Percentiles rank a stretch among this genome's conserved stretches.
Conservation (phyloP, 1,140 invertebrate genomes). For the Ruditapes philippinarum region DNA sequence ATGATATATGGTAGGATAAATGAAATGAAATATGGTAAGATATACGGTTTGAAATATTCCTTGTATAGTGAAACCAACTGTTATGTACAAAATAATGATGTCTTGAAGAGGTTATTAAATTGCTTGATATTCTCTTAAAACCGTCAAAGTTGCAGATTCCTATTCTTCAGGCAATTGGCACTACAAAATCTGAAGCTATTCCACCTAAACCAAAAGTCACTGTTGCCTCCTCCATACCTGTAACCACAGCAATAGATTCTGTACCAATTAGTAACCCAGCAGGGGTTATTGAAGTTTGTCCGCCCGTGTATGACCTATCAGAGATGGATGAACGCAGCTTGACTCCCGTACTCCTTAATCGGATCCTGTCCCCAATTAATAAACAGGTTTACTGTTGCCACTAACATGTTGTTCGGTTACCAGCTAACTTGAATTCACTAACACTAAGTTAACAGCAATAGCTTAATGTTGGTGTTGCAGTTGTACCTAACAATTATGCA, state of each 20-base stretch:
- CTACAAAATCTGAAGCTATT: not conserved
- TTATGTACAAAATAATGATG: too few relatives aligned
- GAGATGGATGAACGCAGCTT: conserved; percentile 10
- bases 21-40: too few relatives aligned
- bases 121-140: too few relatives aligned
- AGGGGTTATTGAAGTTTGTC: conserved; percentile 34
- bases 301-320: conserved; percentile 11
- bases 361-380: not conserved
- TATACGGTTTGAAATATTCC: too few relatives aligned
- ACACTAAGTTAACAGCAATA: too few relatives aligned
- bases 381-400: conserved; percentile 8
- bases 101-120: too few relatives aligned
- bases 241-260: not conserved
- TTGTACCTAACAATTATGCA: too few relatives aligned
- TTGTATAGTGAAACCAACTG: too few relatives aligned
- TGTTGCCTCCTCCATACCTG: not conserved
- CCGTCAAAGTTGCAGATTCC: too few relatives aligned
- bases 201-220: not conserved
- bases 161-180: not conserved
- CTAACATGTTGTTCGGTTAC: not conserved
- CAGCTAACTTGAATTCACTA: too few relatives aligned
- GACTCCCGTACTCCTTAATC: not conserved
- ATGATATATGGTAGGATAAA: too few relatives aligned
- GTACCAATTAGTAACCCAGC: not conserved
- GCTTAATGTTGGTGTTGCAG: too few relatives aligned